Base-by-base conservation (phyloP, 2,888 invertebrate species). In the Anarsia innoxiella region DNA sequence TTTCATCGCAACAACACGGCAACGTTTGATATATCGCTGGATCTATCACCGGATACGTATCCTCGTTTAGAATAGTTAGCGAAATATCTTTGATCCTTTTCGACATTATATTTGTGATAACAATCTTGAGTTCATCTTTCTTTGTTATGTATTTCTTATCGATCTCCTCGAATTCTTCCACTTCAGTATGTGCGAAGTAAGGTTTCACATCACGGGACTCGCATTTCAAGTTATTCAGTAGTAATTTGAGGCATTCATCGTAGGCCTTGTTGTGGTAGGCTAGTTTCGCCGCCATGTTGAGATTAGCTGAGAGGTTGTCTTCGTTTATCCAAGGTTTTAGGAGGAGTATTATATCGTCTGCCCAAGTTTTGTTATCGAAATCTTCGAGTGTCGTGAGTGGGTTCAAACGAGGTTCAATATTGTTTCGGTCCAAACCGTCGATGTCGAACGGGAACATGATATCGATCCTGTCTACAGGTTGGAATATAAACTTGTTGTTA, bases 81-180 rank as follows among this genome's bases (percentile, higher is more conserved):
- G 80, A 78, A 9, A 80, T 59, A 10, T 79, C 77, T 48, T 80
- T 83, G 25, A 83, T 80, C 11, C 82, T 63, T 44, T 77, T 78
- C 0, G 76, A 70, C 53, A 83, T 72, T 0, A 68, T 56, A 23
- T 67, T 78, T 0, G 64, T 68, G 12, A 83, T 66, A 1, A 65
- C 53, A 11, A 73, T 66, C 46, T 73, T 75, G 0, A 61, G 46
- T 41, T 77, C 76, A 12, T 70, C 72, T 25, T 59, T 67, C 36
- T 65, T 64, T 3, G 52, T 56, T 1, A 38, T 31, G n/a, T 19
- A 2, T 1, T 48, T 51, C 11, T 46, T 40, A 2, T 31, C 39
- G 12, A 39, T 28, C 6, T 45, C 43, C 27, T 49, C 40, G 4
- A n/a, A 33, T 9, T 56, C 51, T 0, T 31, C 37, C 4, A 46